Base-by-base conservation (phyloP, 1,140 invertebrate genomes). In the Cheumatopsyche charites region DNA sequence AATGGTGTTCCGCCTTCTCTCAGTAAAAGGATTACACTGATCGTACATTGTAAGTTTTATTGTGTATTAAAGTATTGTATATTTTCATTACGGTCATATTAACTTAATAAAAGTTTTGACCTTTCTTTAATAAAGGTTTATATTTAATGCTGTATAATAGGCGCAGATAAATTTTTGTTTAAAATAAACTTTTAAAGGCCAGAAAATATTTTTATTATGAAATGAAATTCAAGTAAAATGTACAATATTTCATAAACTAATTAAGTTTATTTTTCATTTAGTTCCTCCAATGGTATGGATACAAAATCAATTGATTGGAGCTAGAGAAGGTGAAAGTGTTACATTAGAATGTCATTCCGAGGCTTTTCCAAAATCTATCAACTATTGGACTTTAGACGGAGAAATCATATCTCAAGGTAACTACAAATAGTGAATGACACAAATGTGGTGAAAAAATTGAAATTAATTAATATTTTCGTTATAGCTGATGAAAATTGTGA, bases 1-100 rank as follows among this genome's bases (percentile, higher is more conserved):
- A 94, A 94, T 78, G 92, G 92, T 13, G 90, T 95, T 1, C 93
- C 93, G 36, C 94, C 94, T 15, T 90, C 92, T 4, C 92, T 95
- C 77, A 94, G 92, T 84, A 95, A 95, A 83, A 86, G 94, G 78
- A 91, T 96, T 76, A 92, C 90, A 82, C 87, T 96, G 72, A 90
- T 92, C 76, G 92, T 95, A 52, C 93, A 95, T 79, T 96, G 93
- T 95, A 85, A 92, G 92, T 87, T 78, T 26, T 42, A 26, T 71
- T 74, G 52, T 26, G 23, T 23, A 2, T 21, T 25, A 36, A 36
- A 36, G 9, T 36, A 36, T 36, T 4, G 9, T 4, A 36, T n/a
- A n/a, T n/a, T n/a, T n/a, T n/a, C n/a, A n/a, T n/a, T n/a, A n/a
- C n/a, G 29, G 9, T 36, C 29, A 36, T 36, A 61, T 25, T 25